Evolutionary conservation across 1,140 invertebrate species (phyloP).

Genomic region (Alviniconcha marisindica): DNA sequence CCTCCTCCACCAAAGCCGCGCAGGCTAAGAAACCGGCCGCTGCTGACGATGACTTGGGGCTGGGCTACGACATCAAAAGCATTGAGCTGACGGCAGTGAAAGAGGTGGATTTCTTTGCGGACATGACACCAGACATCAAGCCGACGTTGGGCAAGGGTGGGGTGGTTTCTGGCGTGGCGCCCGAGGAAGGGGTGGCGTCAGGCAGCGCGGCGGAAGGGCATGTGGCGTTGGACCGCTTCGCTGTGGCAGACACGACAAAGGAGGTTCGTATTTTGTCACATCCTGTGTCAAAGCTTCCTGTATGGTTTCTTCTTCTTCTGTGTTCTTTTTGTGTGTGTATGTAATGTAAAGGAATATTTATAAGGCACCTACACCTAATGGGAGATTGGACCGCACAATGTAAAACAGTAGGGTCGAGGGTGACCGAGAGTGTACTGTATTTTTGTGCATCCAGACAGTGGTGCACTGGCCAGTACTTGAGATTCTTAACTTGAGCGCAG

Average conservation of each 20-base stretch:
- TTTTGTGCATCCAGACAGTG: no score
- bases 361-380: not conserved
- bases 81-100: slow-evolving; percentile 33
- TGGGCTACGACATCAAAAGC: slow-evolving; percentile 46
- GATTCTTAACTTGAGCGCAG: no score
- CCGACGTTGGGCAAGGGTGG: not conserved
- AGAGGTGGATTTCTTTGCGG: slow-evolving; percentile 59
- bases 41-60: slow-evolving; percentile 28
- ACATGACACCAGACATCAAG: slow-evolving; percentile 57
- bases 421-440: no score
- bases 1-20: not conserved
- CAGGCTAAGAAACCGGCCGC: not conserved
- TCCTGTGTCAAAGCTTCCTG: no score
- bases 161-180: not conserved
- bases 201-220: no score
- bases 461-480: no score
- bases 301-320: no score
- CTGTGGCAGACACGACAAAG: not conserved
- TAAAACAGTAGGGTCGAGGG: no score
- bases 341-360: no score
- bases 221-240: not conserved
- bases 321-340: no score
- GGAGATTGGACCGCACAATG: no score
- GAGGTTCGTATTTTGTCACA: slow-evolving; percentile 6
- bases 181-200: not conserved